Percentiles rank a stretch among this genome's conserved stretches.
Evolutionary conservation across 2,888 invertebrate species (phyloP).

Genomic region (Matsumyia berberina): DNA sequence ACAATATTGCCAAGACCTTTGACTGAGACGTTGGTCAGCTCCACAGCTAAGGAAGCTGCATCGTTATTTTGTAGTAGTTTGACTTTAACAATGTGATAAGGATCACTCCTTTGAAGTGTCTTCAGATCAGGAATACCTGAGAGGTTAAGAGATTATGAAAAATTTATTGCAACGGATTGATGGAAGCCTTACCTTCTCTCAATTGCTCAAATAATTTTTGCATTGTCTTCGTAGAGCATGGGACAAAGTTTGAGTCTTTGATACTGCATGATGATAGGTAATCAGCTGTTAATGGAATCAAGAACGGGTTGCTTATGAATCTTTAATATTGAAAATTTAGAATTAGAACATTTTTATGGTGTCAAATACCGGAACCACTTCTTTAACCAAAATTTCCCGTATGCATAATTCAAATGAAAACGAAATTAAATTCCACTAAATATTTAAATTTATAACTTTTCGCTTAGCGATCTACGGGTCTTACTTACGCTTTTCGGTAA

Average conservation of each 20-base stretch:
- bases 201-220: slow-evolving; percentile 75
- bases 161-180: neutral
- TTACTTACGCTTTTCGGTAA: slow-evolving; percentile 76
- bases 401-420: neutral
- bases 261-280: slow-evolving; percentile 72
- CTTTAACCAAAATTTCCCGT: neutral
- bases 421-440: neutral
- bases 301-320: no score
- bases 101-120: slow-evolving; percentile 86
- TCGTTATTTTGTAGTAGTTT: slow-evolving; percentile 88
- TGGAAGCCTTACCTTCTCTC: slow-evolving; percentile 66
- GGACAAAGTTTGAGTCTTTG: slow-evolving; percentile 56
- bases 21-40: slow-evolving; percentile 87
- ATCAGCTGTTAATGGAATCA: slow-evolving; percentile 58
- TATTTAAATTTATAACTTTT: neutral
- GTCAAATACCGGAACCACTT: no score
- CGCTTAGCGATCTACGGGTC: no score
- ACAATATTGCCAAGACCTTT: slow-evolving; percentile 87
- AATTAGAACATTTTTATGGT: no score
- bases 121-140: slow-evolving; percentile 78
- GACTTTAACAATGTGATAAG: slow-evolving; percentile 87
- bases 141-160: neutral
- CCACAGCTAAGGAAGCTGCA: slow-evolving; percentile 88
- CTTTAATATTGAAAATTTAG: no score
- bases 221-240: slow-evolving; percentile 68